phyloP scores from a whole-genome alignment of 2,797 vertebrate species.

The Potorous gilbertii region DNA sequence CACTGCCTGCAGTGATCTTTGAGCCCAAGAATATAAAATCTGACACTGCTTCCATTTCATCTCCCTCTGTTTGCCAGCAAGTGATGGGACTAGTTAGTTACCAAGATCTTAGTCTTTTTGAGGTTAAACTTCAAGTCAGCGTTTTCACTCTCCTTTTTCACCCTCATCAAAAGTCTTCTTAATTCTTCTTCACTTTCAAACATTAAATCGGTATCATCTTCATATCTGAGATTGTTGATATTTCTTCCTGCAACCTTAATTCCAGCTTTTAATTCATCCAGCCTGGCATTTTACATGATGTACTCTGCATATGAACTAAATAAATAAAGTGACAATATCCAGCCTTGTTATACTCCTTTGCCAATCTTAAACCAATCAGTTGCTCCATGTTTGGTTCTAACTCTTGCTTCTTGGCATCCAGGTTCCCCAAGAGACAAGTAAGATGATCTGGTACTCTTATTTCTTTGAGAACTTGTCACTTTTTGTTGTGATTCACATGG shows the following conservation, averaged over 20 bases:
- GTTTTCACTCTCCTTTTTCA: not conserved
- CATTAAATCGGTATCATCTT: not conserved
- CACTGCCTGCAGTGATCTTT: not conserved
- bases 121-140: not conserved
- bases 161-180: not conserved
- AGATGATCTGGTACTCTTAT: not conserved
- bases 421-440: not conserved
- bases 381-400: not conserved
- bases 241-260: not conserved
- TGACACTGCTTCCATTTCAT: not conserved
- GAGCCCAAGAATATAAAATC: not conserved
- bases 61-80: not conserved
- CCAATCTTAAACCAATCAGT: not conserved
- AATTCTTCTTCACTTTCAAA: not conserved
- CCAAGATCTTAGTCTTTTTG: not conserved
- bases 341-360: not conserved
- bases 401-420: not conserved
- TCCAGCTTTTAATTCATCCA: not conserved
- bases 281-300: not conserved
- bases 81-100: not conserved
- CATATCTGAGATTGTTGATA: not conserved
- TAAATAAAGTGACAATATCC: not conserved
- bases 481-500: not conserved
- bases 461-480: not conserved
- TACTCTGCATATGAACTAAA: not conserved